Conservation (phyloP, 2,113 vertebrate genomes). For the Corythaeola cristata region DNA sequence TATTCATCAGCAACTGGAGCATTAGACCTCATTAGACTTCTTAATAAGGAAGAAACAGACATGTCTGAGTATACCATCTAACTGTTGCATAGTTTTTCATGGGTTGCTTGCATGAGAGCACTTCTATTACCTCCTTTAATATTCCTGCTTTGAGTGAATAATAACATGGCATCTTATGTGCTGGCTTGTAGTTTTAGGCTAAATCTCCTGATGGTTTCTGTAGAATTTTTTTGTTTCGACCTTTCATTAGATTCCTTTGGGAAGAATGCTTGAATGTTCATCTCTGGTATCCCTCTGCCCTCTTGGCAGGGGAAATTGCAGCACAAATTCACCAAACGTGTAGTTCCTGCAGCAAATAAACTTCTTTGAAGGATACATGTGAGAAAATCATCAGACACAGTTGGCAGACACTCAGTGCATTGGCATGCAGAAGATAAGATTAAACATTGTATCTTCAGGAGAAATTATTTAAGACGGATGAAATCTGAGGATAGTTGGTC, state of each 20-base stretch:
- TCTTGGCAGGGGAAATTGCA: neutral
- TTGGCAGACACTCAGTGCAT: neutral
- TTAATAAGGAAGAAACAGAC: neutral
- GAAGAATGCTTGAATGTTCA: neutral
- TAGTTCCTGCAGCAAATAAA: neutral
- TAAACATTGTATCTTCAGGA: neutral
- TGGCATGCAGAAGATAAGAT: neutral
- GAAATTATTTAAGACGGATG: neutral
- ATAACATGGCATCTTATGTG: neutral
- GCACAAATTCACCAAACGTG: rapidly evolving
- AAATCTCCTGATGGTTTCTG: neutral
- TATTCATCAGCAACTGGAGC: neutral
- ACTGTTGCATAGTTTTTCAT: neutral
- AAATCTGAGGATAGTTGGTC: neutral
- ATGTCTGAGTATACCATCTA: neutral
- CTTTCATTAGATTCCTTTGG: neutral
- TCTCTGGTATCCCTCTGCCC: neutral
- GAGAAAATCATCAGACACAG: neutral
- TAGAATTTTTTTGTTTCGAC: neutral
- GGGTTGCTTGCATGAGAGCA: neutral
- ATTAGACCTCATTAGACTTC: conserved; percentile 1
- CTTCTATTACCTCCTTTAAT: neutral
- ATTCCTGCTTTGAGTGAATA: neutral
- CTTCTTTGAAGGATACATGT: neutral
- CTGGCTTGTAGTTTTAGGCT: neutral